These are phyloP conservation scores for Ursus arctos DNA, from an alignment of 2,113 vertebrate genomes.

Conservation along the genomic window DNA sequence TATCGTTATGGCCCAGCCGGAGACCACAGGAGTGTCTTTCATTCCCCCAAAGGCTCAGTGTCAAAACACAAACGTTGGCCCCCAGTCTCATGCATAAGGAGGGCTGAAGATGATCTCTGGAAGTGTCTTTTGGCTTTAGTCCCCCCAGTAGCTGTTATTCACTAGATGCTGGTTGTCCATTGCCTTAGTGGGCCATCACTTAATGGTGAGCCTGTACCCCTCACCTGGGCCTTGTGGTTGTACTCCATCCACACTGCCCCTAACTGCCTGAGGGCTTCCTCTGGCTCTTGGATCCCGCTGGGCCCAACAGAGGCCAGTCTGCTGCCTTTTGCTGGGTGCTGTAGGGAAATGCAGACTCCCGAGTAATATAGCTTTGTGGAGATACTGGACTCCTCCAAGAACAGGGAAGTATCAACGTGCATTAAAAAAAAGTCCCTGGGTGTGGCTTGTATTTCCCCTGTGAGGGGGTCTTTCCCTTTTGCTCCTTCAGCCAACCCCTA, in stretches of 20 bases:
- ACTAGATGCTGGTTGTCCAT: neutral
- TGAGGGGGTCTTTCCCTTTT: neutral
- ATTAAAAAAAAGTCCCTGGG: neutral
- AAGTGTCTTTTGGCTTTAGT: neutral
- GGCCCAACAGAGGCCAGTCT: neutral
- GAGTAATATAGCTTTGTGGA: neutral
- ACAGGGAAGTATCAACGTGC: neutral
- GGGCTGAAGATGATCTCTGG: neutral
- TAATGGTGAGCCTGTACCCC: fast-evolving
- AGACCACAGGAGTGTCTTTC: neutral
- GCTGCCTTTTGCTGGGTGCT: neutral
- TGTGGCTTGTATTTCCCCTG: neutral
- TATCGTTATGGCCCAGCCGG: neutral
- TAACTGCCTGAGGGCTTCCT: neutral
- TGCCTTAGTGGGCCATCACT: neutral
- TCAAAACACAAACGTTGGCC: neutral
- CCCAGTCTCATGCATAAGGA: neutral
- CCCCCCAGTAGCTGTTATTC: neutral
- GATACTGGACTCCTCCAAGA: neutral
- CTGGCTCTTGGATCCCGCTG: neutral
- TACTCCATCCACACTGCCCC: neutral
- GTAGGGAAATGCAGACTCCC: neutral
- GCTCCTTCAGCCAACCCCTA: neutral
- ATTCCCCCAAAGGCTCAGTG: neutral
- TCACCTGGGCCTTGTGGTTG: neutral